Conservation (phyloP, 2,797 vertebrate species). For the Dryobates pubescens region DNA sequence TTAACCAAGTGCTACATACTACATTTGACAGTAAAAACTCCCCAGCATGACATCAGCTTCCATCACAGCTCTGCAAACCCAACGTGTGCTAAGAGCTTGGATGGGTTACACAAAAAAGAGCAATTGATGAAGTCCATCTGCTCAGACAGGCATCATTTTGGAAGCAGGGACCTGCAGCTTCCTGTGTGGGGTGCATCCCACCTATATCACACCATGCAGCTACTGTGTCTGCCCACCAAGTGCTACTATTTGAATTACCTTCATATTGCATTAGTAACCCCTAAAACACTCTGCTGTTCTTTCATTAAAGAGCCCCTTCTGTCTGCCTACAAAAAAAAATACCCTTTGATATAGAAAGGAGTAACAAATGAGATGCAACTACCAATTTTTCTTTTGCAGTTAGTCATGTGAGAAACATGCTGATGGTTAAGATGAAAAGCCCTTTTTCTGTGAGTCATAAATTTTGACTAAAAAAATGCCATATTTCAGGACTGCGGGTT, state of each 20-base stretch:
- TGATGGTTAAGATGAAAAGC: slow-evolving; percentile 8
- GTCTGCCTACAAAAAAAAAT: slow-evolving; percentile 8
- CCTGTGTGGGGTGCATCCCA: no score
- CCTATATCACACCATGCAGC: accelerated
- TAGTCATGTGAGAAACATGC: neutral
- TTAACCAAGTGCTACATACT: neutral
- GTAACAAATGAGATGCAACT: slow-evolving; percentile 27
- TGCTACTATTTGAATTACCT: neutral
- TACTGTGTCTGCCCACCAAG: accelerated
- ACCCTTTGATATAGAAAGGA: neutral
- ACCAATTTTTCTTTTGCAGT: slow-evolving; percentile 17
- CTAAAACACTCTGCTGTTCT: neutral
- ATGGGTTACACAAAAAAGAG: neutral
- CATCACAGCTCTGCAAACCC: neutral
- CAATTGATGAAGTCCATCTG: neutral
- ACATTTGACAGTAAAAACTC: neutral
- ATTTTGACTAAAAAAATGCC: slow-evolving; percentile 56
- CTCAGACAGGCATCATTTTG: neutral
- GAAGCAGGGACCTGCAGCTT: neutral
- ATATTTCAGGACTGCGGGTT: slow-evolving; percentile 50
- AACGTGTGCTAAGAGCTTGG: neutral
- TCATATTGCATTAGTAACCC: neutral
- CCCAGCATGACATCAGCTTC: neutral
- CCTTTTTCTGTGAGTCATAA: slow-evolving; percentile 60
- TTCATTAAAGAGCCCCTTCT: neutral